Conservation (phyloP, 1,140 invertebrate species). For the Drosophila albomicans region DNA sequence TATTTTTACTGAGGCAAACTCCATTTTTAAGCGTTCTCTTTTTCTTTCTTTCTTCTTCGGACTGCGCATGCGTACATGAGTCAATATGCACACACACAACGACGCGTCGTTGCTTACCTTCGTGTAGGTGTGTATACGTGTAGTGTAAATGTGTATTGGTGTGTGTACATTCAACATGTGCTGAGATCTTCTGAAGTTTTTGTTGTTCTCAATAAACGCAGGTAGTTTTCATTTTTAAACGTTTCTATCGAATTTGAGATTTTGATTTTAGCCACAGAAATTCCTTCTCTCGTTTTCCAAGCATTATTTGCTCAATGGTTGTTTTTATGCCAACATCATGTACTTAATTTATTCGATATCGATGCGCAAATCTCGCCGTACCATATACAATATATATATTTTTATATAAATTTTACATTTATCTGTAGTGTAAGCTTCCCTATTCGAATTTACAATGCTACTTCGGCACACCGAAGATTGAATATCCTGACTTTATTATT, state of each 20-base stretch:
- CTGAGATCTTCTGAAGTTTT: background rate
- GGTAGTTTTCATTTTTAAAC: conserved; percentile 11
- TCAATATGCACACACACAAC: background rate
- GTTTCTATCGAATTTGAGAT: background rate
- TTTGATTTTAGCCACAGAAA: background rate
- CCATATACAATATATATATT: conserved; percentile 17
- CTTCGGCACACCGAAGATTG: background rate
- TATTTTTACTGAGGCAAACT: background rate
- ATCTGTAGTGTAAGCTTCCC: background rate
- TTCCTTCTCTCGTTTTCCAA: background rate
- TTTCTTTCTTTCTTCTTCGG: background rate
- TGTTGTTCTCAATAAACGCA: background rate
- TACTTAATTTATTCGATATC: conserved; percentile 52
- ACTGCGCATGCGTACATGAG: conserved; percentile 6
- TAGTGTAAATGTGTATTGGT: background rate
- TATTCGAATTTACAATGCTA: conserved; percentile 20
- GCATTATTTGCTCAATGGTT: conserved; percentile 52
- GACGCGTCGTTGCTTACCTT: background rate
- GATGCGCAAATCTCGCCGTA: background rate
- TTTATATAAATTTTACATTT: conserved; percentile 21
- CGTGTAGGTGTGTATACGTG: background rate
- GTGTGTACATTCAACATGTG: background rate
- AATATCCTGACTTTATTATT: background rate
- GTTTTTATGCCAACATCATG: conserved; percentile 55
- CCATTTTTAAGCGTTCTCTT: conserved; percentile 9